Conservation (phyloP, 2,113 vertebrate genomes). For the Bothrops jararaca region DNA sequence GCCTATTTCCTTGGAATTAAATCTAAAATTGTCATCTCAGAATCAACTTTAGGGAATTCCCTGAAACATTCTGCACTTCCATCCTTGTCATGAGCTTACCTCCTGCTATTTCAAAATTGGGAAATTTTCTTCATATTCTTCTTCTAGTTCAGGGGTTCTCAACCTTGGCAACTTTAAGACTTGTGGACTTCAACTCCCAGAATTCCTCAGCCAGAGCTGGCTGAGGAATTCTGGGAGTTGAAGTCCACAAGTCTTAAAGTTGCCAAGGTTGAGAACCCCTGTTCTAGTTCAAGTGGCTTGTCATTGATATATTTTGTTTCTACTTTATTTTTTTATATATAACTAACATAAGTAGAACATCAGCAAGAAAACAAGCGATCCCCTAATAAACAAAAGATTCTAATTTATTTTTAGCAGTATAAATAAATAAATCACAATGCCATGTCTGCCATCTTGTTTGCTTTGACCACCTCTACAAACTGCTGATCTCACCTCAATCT, state of each 20-base stretch:
- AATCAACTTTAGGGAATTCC: not conserved
- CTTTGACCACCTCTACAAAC: not conserved
- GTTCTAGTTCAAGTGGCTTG: not conserved
- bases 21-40: not conserved
- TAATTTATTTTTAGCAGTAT: constrained; percentile 19
- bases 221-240: no score
- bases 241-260: no score
- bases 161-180: no score
- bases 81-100: not conserved
- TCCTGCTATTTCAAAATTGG: not conserved
- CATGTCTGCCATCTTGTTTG: not conserved
- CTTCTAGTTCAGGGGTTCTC: constrained; percentile 23
- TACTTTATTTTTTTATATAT: constrained; percentile 25
- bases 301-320: constrained; percentile 16
- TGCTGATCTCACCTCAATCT: not conserved
- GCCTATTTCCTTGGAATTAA: not conserved
- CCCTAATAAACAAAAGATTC: constrained; percentile 19
- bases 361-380: not conserved
- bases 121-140: constrained; percentile 16
- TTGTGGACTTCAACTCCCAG: no score
- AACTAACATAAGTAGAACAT: not conserved
- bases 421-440: not conserved
- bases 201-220: no score
- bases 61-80: not conserved
- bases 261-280: no score